phyloP scores from a whole-genome alignment of 2,113 vertebrate species.

The Caranx ignobilis region DNA sequence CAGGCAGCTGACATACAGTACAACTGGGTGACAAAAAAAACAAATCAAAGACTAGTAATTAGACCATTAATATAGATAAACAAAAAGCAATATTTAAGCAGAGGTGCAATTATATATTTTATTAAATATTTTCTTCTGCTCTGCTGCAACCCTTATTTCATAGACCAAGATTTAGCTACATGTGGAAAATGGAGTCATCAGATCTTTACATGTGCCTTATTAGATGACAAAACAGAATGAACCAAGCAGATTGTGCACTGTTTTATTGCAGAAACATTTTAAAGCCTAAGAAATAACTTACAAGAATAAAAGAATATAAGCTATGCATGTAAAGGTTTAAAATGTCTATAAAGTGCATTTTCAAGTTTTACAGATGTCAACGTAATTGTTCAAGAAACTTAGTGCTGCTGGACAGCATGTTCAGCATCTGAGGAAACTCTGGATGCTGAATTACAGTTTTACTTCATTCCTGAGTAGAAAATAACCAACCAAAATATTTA shows the following conservation, averaged over 20 bases:
- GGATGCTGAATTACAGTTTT: neutral
- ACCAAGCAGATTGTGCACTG: neutral
- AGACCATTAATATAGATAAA: too few relatives aligned
- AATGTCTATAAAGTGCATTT: slow-evolving; percentile 34
- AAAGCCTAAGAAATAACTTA: slow-evolving; percentile 5
- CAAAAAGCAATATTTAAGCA: too few relatives aligned
- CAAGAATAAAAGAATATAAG: slow-evolving; percentile 10
- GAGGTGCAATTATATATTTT: too few relatives aligned
- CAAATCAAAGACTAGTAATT: too few relatives aligned
- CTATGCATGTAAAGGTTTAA: slow-evolving; percentile 2
- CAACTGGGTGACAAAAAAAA: too few relatives aligned
- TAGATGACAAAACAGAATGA: neutral
- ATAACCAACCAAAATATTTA: neutral
- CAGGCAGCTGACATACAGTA: too few relatives aligned
- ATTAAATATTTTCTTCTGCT: too few relatives aligned
- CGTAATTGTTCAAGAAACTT: neutral
- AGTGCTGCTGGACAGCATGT: neutral
- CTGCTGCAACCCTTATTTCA: too few relatives aligned
- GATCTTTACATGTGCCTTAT: too few relatives aligned
- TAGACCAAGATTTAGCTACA: too few relatives aligned
- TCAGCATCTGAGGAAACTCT: slow-evolving; percentile 3
- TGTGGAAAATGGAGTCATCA: too few relatives aligned
- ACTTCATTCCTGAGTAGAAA: slow-evolving; percentile 10
- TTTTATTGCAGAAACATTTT: slow-evolving; percentile 33
- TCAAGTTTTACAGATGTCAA: slow-evolving; percentile 24